Base-by-base conservation (phyloP, 2,797 vertebrate genomes). In the Peromyscus attwateri region DNA sequence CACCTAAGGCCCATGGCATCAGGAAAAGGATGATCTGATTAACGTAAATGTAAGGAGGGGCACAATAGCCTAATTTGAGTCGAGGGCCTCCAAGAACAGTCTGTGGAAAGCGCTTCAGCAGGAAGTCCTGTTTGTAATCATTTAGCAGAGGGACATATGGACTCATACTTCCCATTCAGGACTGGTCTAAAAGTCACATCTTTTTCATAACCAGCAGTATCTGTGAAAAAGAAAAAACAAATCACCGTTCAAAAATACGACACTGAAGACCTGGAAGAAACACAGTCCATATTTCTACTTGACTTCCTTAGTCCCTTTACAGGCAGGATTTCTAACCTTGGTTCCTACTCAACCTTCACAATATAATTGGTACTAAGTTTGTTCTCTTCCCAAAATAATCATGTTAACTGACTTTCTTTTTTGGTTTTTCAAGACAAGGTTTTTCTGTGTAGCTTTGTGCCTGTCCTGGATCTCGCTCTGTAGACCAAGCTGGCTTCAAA, bases 51-150 rank as follows among this genome's bases (percentile, higher is more conserved):
- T 99, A 99, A 1, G 99, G 99, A 92, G 99, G 99, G 71, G 99
- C 99, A 88, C 99, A 99, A 96, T 99, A 99, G 98, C 99, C 99
- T 98, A 99, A 98, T 98, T 99, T 99, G 98, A 99, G 99, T 87
- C 99, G 99, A 55, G 99, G 99, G 88, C 99, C 99, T 97, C 99
- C 99, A 97, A 99, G 99, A 92, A 99, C 85, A 1, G 99, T 99
- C 98, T 99, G 99, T 62, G 99, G 99, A 98, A 99, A 99, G 88
- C 99, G 99, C 98, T 99, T 99, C 99, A 99, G 99, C 98, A 99
- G 99, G 99, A 99, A 99, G 98, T 99, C 99, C 98, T 99, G 99
- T 91, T 99, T 99, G 99, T 99, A 99, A 97, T 99, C 99, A 92
- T 99, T 99, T 98, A 99, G 99, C 98, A 99, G 99, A 98, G 99